Base-by-base conservation (phyloP, 1,140 invertebrate species). In the Drosophila ananassae region DNA sequence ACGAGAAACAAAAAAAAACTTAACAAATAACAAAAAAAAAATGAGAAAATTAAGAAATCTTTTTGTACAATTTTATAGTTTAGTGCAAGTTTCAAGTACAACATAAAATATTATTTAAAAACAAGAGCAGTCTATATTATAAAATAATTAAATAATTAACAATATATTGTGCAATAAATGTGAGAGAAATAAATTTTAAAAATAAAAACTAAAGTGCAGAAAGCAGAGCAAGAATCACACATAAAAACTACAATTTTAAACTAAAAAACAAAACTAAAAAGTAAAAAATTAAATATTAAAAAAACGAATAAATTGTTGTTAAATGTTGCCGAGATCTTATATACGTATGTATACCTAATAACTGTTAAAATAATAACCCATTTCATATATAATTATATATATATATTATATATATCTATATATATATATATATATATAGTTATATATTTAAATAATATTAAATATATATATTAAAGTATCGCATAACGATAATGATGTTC, bases 31-130 rank as follows among this genome's bases (percentile, higher is more conserved):
- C 34, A 51, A 55, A 22, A 50, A 54, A 30, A 39, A 50, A 25
- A 37, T n/a, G n/a, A n/a, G n/a, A 61, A 50, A 71, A 59, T 54
- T 64, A 47, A 74, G 53, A 63, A 74, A 73, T 74, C 78, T 77
- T 81, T 81, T 81, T 82, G 79, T 82, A 75, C 63, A 77, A 82
- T 78, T 81, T 81, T n/a, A 64, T 68, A 63, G 67, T 56, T 76
- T 74, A 74, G 72, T 75, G 61, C 73, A 75, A 74, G 71, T 64
- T 74, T 74, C 72, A 74, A 74, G 72, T 74, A 74, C 72, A 74
- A 74, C 71, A 74, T 74, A 73, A 63, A n/a, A n/a, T 57, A 57
- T 74, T 64, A 73, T 73, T 73, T 73, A 54, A 62, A 72, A n/a
- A n/a, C n/a, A n/a, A n/a, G n/a, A n/a, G n/a, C n/a, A n/a, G n/a